Evolutionary conservation across 2,888 invertebrate genomes (phyloP), one percentile per base, ranked within the genome.

Genomic region (Pediacus dermestoides): DNA sequence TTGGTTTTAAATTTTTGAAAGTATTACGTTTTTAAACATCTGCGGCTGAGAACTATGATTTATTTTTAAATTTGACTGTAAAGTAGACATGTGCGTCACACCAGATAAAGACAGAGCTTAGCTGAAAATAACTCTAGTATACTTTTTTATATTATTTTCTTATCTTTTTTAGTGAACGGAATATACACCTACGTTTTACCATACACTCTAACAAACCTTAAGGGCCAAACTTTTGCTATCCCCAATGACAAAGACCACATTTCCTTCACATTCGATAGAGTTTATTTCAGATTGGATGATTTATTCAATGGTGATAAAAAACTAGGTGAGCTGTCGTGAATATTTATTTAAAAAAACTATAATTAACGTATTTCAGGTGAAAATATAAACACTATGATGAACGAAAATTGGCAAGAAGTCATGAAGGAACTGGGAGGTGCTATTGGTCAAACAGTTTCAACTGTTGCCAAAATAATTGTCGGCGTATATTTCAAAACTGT

Each of bases 381-480:
- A 6, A 55, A 62, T 42, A 60, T 63, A 46, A 63, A 63, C 33
- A 55, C 46, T 11, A 61, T 65, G 34, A 41, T 65, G 9, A 64
- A 65, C 30, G 63, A 63, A 30, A 65, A 64, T 42, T 53, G 58
- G 50, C 38, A 48, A 30, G 59, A 57, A 8, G 55, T 65, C 9
- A 22, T 59, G 4, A 50, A 55, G 13, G 63, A 60, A 32, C 42
- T 58, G 7, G 53, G 53, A 13, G 48, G 44, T 8, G 37, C 52
- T 2, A 34, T 55, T 4, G 37, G 37, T 10, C 45, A 37, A 27
- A 45, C 49, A 0, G 26, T 56, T 4, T 27, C 25, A 9, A 27
- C 46, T 6, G 16, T 55, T 12, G 41, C 42, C 8, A 41, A 40
- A 13, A 39, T 34, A 7, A 46, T 56, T 23, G 42, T 42, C 4